Conservation (phyloP, 2,113 vertebrate species). For the Prolemur simus region DNA sequence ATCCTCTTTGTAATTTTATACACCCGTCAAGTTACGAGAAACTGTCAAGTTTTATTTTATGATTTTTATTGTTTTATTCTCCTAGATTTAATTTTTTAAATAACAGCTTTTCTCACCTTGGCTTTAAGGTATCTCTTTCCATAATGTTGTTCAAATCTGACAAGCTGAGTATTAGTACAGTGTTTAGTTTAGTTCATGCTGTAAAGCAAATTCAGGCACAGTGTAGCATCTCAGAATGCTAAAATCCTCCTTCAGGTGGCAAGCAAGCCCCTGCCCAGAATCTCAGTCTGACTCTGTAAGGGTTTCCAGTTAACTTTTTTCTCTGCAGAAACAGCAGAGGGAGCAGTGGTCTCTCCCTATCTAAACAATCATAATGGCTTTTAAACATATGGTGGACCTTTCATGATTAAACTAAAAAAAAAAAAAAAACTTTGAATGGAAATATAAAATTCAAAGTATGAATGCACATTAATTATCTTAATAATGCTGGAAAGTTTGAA, state of each 20-base stretch:
- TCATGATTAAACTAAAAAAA: conserved; percentile 17
- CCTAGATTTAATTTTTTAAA: neutral
- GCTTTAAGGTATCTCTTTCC: conserved; percentile 26
- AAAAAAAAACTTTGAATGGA: conserved; percentile 47
- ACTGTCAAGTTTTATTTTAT: neutral
- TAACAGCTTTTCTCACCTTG: neutral
- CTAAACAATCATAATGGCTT: conserved; percentile 27
- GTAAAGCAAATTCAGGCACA: neutral
- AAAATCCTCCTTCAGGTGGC: neutral
- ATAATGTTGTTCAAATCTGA: neutral
- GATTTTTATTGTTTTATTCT: conserved; percentile 37
- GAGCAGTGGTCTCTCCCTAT: conserved; percentile 59
- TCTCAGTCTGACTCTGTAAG: neutral
- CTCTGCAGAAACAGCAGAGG: conserved; percentile 72
- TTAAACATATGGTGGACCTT: conserved; percentile 34
- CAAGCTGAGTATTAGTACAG: neutral
- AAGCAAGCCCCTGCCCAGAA: neutral
- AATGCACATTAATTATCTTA: conserved; percentile 53
- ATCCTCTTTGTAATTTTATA: neutral
- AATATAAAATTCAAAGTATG: conserved; percentile 38
- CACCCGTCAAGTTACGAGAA: conserved; percentile 26
- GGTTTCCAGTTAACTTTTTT: conserved; percentile 1
- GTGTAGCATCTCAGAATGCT: neutral
- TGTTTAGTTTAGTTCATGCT: conserved; percentile 4
- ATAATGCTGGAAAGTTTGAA: conserved; percentile 46